These are phyloP conservation scores for Oligia strigilis DNA, from an alignment of 2,888 invertebrate species.

Conservation along the genomic window DNA sequence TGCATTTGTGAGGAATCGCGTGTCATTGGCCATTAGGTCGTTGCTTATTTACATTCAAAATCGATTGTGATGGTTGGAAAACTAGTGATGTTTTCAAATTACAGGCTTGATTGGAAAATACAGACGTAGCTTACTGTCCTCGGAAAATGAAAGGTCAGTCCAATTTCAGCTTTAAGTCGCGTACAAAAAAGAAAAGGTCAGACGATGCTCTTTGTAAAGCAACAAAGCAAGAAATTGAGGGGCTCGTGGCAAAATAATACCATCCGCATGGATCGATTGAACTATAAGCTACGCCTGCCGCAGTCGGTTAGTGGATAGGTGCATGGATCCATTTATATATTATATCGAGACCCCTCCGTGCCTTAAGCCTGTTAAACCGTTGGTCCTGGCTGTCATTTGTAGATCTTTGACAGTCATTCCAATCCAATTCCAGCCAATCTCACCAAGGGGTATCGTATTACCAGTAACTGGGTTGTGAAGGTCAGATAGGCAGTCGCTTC, in stretches of 20 bases:
- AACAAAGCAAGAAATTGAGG: not conserved
- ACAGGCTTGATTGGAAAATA: slow-evolving; percentile 26
- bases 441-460: too few species aligned
- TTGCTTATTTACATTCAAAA: slow-evolving; percentile 27
- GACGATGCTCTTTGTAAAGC: not conserved
- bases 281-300: too few species aligned
- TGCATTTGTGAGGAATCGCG: slow-evolving; percentile 29
- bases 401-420: too few species aligned
- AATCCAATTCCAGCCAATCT: too few species aligned
- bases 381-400: too few species aligned
- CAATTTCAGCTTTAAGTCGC: not conserved
- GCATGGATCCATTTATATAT: too few species aligned
- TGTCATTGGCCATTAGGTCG: slow-evolving; percentile 21
- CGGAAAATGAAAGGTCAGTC: slow-evolving; percentile 7
- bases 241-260: not conserved
- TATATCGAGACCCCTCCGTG: too few species aligned
- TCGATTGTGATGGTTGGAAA: slow-evolving; percentile 19
- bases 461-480: too few species aligned
- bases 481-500: too few species aligned
- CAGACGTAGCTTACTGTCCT: slow-evolving; percentile 3
- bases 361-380: too few species aligned
- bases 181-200: not conserved
- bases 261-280: not conserved
- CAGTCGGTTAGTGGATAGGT: too few species aligned
- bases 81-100: slow-evolving; percentile 28